Conservation (phyloP, 2,113 vertebrate genomes). For the Zeus faber region DNA sequence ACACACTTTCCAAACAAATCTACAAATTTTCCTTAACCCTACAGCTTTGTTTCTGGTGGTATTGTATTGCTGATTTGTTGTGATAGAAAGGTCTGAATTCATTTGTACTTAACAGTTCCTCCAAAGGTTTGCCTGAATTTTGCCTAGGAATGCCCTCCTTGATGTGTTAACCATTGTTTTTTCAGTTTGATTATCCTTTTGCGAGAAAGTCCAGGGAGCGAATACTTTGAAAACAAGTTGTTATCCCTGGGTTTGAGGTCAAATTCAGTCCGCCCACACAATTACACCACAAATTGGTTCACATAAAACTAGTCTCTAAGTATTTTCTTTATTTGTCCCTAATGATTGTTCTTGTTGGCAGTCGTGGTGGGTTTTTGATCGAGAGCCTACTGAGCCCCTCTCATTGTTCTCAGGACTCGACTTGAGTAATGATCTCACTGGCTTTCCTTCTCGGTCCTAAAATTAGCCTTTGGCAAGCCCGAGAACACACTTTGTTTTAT, state of each 20-base stretch:
- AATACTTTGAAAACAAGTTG: conserved; percentile 51
- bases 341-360: conserved; percentile 70
- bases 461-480: conserved; percentile 60
- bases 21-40: too few species aligned
- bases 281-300: conserved; percentile 66
- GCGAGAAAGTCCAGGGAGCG: conserved; percentile 28
- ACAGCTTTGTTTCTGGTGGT: too few species aligned
- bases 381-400: conserved; percentile 55
- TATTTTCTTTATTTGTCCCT: conserved; percentile 71
- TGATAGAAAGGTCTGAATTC: too few species aligned
- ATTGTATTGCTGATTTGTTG: too few species aligned
- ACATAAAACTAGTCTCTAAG: conserved; percentile 66
- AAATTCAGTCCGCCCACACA: conserved; percentile 54
- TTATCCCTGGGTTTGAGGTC: conserved; percentile 54
- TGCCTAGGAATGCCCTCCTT: conserved; percentile 39
- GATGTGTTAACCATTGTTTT: conserved; percentile 33
- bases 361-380: conserved; percentile 43
- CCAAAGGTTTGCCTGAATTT: conserved; percentile 37
- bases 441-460: conserved; percentile 57
- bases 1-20: too few species aligned
- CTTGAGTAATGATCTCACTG: conserved; percentile 68
- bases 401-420: conserved; percentile 64
- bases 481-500: conserved; percentile 42
- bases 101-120: too few species aligned
- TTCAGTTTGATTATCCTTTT: conserved; percentile 47